These are phyloP conservation scores for Eledone cirrhosa DNA, from an alignment of 2,888 invertebrate genomes.

Conservation along the genomic window DNA sequence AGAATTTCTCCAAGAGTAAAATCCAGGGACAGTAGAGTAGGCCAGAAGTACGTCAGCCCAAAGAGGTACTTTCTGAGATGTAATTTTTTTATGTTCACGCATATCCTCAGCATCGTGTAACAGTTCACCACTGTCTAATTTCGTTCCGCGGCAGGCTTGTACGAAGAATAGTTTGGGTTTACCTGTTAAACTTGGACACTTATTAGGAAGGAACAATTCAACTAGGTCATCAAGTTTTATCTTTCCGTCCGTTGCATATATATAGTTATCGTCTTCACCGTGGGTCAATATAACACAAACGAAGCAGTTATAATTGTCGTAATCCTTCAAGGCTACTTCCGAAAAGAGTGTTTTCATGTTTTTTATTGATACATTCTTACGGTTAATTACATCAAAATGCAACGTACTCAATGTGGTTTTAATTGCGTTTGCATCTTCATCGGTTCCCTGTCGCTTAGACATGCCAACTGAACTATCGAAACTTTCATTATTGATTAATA, in stretches of 20 bases:
- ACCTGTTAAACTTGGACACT: conserved; percentile 83
- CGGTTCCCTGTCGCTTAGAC: conserved; percentile 75
- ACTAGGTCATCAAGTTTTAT: conserved; percentile 82
- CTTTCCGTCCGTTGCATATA: conserved; percentile 84
- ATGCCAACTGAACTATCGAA: conserved; percentile 70
- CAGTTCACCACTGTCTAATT: conserved; percentile 39
- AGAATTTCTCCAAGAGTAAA: conserved; percentile 23
- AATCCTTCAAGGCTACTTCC: conserved; percentile 79
- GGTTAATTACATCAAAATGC: conserved; percentile 77
- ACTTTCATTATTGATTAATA: conserved; percentile 90
- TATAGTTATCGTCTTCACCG: conserved; percentile 81
- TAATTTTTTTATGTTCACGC: conserved; percentile 68
- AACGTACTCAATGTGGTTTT: conserved; percentile 71
- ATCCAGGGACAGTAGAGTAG: conserved; percentile 68
- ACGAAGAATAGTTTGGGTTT: conserved; percentile 80
- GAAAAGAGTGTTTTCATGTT: conserved; percentile 71
- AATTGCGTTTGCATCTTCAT: conserved; percentile 82
- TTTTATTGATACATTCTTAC: conserved; percentile 72
- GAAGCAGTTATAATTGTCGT: conserved; percentile 83
- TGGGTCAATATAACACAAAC: conserved; percentile 84
- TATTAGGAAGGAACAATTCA: conserved; percentile 72
- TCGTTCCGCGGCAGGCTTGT: conserved; percentile 58
- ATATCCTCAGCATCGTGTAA: conserved; percentile 53
- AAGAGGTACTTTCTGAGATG: conserved; percentile 70
- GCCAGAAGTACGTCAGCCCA: conserved; percentile 51